Conservation (phyloP, 2,113 vertebrate genomes). For the Piprites chloris region DNA sequence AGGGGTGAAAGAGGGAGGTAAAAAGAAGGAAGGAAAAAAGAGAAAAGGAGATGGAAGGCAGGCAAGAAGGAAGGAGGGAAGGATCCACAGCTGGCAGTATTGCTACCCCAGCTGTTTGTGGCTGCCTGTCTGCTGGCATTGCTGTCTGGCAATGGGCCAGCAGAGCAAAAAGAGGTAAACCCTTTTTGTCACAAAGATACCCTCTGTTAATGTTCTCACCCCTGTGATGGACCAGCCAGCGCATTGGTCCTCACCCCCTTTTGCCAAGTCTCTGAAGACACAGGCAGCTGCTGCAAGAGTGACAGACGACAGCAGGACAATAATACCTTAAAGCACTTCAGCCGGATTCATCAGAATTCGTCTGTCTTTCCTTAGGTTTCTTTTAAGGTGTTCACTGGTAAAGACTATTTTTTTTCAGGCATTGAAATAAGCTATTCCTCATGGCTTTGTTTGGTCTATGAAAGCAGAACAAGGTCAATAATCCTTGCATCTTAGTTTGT, state of each 20-base stretch:
- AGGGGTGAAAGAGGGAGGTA: too few relatives aligned
- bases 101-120: not conserved
- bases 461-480: not conserved
- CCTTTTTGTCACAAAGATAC: not conserved
- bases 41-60: too few relatives aligned
- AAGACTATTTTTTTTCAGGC: not conserved
- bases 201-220: not conserved
- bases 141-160: not conserved
- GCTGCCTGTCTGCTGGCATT: not conserved
- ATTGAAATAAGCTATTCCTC: not conserved
- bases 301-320: conserved; percentile 43
- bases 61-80: not conserved
- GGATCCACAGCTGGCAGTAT: not conserved
- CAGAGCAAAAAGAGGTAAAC: not conserved
- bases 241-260: not conserved
- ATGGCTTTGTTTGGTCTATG: not conserved
- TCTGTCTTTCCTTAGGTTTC: conserved; percentile 11
- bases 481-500: not conserved
- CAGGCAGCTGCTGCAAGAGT: not conserved
- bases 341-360: conserved; percentile 49
- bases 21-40: not conserved
- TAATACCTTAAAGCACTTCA: conserved; percentile 63
- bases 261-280: not conserved
- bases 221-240: not conserved
- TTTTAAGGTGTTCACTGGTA: not conserved